Conservation (phyloP, 1,140 invertebrate species). For the Drosophila kepulauana region DNA sequence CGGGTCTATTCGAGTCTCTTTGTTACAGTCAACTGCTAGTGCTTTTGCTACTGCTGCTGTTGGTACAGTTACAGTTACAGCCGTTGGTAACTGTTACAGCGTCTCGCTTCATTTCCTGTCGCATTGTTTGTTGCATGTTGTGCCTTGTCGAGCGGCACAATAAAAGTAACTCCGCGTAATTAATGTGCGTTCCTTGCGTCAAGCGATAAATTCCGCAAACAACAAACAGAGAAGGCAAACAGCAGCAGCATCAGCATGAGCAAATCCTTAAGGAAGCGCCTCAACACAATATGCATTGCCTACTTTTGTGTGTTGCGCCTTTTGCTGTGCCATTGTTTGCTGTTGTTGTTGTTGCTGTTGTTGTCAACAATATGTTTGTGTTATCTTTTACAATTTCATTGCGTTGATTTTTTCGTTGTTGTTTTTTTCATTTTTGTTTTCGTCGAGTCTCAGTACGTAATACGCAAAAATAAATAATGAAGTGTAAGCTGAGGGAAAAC, state of each 20-base stretch:
- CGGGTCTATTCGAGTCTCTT: constrained; percentile 9
- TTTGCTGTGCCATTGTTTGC: constrained; percentile 14
- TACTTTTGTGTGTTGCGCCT: constrained; percentile 62
- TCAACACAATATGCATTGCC: constrained; percentile 55
- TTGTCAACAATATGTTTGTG: constrained; percentile 80
- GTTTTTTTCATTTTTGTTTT: constrained; percentile 8
- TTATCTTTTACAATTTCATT: constrained; percentile 82
- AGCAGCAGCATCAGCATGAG: constrained; percentile 9
- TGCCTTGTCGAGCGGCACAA: constrained; percentile 48
- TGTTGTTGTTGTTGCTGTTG: constrained; percentile 45
- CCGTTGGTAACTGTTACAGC: constrained; percentile 40
- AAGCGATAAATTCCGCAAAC: constrained; percentile 71
- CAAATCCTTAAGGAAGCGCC: constrained; percentile 35
- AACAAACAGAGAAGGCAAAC: constrained; percentile 14
- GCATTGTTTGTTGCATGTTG: constrained; percentile 78
- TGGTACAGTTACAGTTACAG: constrained; percentile 38
- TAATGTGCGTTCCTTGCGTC: constrained; percentile 81
- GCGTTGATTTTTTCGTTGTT: constrained; percentile 29
- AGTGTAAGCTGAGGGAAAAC: constrained; percentile 50
- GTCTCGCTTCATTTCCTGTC: constrained; percentile 77
- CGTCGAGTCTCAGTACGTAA: constrained; percentile 2
- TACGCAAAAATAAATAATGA: constrained; percentile 74
- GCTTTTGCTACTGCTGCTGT: constrained; percentile 8
- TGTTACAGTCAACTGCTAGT: constrained; percentile 28
- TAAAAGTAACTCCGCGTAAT: constrained; percentile 82